Percentiles rank a stretch among this genome's conserved stretches.
These are phyloP conservation scores for Drosophila mettleri DNA, from an alignment of 2,888 invertebrate species.

Conservation along the genomic window DNA sequence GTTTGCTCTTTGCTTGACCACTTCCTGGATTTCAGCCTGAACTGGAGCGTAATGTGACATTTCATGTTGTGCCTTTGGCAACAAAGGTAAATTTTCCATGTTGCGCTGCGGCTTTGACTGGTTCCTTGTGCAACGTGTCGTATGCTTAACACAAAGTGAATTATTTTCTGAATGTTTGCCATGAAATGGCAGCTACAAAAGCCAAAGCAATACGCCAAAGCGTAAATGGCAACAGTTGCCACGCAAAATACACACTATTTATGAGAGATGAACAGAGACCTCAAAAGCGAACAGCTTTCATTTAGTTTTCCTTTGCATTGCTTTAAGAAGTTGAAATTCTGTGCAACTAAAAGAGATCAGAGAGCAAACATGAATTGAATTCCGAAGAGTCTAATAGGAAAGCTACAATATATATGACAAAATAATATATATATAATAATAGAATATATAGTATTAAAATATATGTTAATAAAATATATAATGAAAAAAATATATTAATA, in stretches of 20 bases:
- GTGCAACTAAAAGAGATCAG: too few species aligned
- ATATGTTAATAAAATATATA: too few species aligned
- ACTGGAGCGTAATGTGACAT: slow-evolving; percentile 78
- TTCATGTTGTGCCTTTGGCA: slow-evolving; percentile 55
- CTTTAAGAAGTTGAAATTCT: neutral
- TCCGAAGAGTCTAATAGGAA: too few species aligned
- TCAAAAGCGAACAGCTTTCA: neutral
- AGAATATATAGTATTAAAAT: too few species aligned
- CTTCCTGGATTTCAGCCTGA: slow-evolving; percentile 70
- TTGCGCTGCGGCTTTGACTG: slow-evolving; percentile 21
- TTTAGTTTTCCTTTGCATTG: neutral
- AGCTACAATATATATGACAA: too few species aligned
- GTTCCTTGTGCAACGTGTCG: slow-evolving; percentile 54
- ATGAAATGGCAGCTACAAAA: slow-evolving; percentile 10
- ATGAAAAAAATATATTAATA: too few species aligned
- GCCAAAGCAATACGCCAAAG: slow-evolving; percentile 2
- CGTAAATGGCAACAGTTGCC: slow-evolving; percentile 2
- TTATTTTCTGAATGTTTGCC: slow-evolving; percentile 34
- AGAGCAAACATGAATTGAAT: too few species aligned
- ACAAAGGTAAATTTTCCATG: slow-evolving; percentile 44
- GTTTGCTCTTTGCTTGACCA: slow-evolving; percentile 54
- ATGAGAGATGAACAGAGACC: neutral
- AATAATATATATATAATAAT: too few species aligned
- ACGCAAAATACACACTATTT: neutral
- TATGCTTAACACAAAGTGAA: slow-evolving; percentile 62